Evolutionary conservation across 2,888 invertebrate species (phyloP).

Genomic region (Hanleya hanleyi): DNA sequence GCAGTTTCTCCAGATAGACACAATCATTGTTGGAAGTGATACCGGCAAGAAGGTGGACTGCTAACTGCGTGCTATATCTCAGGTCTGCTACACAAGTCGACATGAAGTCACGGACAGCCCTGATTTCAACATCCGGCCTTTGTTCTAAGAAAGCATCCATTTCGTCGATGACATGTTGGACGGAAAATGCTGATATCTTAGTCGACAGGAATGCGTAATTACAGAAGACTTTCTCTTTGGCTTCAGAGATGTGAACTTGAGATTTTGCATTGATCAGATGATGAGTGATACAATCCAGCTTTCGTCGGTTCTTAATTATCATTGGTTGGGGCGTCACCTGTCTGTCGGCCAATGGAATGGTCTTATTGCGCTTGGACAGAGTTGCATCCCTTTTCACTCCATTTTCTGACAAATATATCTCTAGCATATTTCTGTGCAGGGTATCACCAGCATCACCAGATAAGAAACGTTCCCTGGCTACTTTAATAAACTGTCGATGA

Average conservation of each 20-base stretch:
- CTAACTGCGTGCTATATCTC: conserved; percentile 38
- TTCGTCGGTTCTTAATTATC: conserved; percentile 47
- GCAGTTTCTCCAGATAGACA: conserved; percentile 39
- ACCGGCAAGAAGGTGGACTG: conserved; percentile 48
- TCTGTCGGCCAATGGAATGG: conserved; percentile 60
- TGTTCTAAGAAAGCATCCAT: conserved; percentile 88
- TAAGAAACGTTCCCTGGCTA: conserved; percentile 54
- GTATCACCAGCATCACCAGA: conserved; percentile 33
- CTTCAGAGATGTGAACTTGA: conserved; percentile 34
- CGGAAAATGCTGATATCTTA: conserved; percentile 49
- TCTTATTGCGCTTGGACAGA: conserved; percentile 53
- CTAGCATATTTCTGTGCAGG: conserved; percentile 54
- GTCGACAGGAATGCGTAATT: conserved; percentile 55
- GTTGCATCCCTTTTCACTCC: conserved; percentile 55
- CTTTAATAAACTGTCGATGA: conserved; percentile 67
- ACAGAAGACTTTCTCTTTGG: conserved; percentile 50
- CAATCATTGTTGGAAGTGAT: conserved; percentile 35
- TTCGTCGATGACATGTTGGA: conserved; percentile 79
- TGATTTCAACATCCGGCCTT: conserved; percentile 84
- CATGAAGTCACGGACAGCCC: conserved; percentile 76
- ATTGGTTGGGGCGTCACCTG: conserved; percentile 62
- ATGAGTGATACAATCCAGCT: conserved; percentile 55
- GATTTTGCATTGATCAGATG: conserved; percentile 46
- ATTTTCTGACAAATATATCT: conserved; percentile 52
- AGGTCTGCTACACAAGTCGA: conserved; percentile 31